Evolutionary conservation across 2,797 vertebrate genomes (phyloP).

Genomic region (Notolepis coatsorum): DNA sequence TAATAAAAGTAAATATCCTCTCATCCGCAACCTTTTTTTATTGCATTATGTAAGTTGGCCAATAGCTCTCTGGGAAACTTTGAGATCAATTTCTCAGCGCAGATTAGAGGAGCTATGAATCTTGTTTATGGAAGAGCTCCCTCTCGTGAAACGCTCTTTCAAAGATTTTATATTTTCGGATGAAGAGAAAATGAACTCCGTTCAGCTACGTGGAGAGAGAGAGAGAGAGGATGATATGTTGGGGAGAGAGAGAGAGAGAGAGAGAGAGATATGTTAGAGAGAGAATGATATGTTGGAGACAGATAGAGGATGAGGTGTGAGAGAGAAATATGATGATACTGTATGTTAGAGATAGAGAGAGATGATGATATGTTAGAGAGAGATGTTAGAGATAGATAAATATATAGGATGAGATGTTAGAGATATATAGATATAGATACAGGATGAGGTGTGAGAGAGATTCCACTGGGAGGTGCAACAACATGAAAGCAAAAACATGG

Average conservation of each 20-base stretch:
- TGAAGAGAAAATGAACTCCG: constrained; percentile 81
- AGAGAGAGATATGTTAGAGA: constrained; percentile 66
- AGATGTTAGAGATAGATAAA: constrained; percentile 16
- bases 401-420: not conserved
- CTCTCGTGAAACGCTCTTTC: constrained; percentile 85
- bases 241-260: constrained; percentile 6
- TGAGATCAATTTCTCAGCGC: constrained; percentile 85
- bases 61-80: constrained; percentile 85
- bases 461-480: constrained; percentile 83
- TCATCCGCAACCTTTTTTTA: constrained; percentile 71
- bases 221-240: constrained; percentile 56
- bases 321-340: constrained; percentile 16
- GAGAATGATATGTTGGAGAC: constrained; percentile 60
- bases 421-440: constrained; percentile 8
- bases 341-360: not conserved
- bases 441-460: no score
- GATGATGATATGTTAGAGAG: not conserved
- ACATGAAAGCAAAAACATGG: constrained; percentile 82
- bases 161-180: constrained; percentile 78
- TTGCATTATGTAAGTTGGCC: constrained; percentile 83
- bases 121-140: constrained; percentile 86
- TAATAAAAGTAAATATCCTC: constrained; percentile 84
- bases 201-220: constrained; percentile 73
- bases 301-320: constrained; percentile 63
- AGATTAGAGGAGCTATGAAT: constrained; percentile 89